A percentile compares a stretch with the other conserved stretches of the same genome.
Evolutionary conservation across 1,140 invertebrate genomes (phyloP).

Genomic region (Teleopsis dalmanni): DNA sequence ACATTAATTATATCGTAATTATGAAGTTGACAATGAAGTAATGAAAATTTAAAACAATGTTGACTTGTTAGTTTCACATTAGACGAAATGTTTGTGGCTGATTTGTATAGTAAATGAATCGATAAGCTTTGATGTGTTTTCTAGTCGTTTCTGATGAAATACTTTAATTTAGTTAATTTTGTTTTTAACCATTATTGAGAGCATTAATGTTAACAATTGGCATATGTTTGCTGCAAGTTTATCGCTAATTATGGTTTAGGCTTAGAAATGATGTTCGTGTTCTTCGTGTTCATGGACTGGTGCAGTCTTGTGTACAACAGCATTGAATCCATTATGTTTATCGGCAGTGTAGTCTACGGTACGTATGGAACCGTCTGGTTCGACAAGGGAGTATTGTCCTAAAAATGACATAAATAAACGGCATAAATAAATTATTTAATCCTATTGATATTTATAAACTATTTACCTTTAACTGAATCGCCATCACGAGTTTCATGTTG

Average conservation of each 20-base stretch:
- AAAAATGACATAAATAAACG: background rate
- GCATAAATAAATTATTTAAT: slow-evolving; percentile 24
- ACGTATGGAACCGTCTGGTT: slow-evolving; percentile 50
- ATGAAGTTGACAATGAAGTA: too few species aligned
- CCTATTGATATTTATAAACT: slow-evolving; percentile 13
- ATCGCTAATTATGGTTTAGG: background rate
- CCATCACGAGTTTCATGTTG: slow-evolving; percentile 50
- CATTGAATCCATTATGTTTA: slow-evolving; percentile 51
- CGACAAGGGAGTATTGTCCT: slow-evolving; percentile 47
- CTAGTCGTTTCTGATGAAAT: background rate
- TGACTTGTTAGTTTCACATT: too few species aligned
- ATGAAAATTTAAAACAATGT: too few species aligned
- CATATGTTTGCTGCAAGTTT: background rate
- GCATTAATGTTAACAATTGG: background rate
- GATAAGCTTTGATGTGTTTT: background rate
- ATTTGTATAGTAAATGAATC: too few species aligned
- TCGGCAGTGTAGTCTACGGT: slow-evolving; percentile 50
- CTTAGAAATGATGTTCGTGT: slow-evolving; percentile 24
- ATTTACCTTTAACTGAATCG: slow-evolving; percentile 48
- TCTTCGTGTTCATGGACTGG: slow-evolving; percentile 46
- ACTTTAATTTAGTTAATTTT: slow-evolving; percentile 4
- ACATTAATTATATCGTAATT: too few species aligned
- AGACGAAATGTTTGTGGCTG: too few species aligned
- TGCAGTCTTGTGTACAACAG: slow-evolving; percentile 55
- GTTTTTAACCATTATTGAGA: background rate